phyloP scores from a whole-genome alignment of 2,113 vertebrate species.

The Silurus meridionalis region DNA sequence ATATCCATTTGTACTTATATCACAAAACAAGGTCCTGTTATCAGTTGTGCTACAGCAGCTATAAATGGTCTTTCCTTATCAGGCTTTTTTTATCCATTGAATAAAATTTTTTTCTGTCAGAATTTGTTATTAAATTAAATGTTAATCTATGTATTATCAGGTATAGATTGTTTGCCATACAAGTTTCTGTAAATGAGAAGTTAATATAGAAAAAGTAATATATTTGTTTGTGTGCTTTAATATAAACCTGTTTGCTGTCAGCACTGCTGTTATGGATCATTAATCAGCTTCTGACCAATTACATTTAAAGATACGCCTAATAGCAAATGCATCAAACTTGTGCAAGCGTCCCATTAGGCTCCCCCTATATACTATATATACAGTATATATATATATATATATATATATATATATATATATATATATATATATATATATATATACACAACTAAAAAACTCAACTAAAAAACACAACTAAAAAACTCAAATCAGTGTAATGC shows the following conservation, averaged over 20 bases:
- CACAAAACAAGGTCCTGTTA: not conserved
- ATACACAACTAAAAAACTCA: not conserved
- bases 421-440: not conserved
- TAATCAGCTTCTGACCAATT: not conserved
- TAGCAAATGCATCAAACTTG: not conserved
- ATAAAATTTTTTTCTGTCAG: not conserved
- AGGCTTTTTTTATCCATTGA: not conserved
- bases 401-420: too few species aligned
- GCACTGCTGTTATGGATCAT: not conserved
- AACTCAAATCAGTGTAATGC: not conserved
- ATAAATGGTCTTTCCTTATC: not conserved
- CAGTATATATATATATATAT: too few species aligned
- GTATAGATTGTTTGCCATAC: not conserved
- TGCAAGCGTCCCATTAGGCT: not conserved
- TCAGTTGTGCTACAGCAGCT: not conserved
- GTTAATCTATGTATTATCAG: not conserved
- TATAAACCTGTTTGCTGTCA: not conserved
- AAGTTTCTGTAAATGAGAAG: not conserved
- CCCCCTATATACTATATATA: not conserved
- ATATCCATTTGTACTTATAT: not conserved
- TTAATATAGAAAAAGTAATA: not conserved
- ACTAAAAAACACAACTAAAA: not conserved
- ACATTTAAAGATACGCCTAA: not conserved
- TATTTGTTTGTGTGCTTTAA: not conserved
- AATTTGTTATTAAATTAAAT: not conserved